phyloP scores from a whole-genome alignment of 2,888 invertebrate genomes.

The Tetrapedia diversipes region DNA sequence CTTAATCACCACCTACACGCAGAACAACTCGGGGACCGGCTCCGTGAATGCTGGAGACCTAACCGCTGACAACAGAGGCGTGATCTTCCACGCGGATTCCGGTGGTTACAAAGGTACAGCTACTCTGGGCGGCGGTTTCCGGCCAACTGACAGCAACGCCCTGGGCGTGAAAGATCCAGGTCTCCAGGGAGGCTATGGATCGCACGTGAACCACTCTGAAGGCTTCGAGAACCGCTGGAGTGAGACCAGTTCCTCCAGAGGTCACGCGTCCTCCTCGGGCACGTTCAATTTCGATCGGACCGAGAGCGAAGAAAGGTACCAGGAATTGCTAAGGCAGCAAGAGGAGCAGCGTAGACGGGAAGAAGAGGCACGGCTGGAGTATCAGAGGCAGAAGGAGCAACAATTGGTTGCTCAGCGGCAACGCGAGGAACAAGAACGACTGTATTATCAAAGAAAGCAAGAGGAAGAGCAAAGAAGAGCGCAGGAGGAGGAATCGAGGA shows the following conservation, averaged over 20 bases:
- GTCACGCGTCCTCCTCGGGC: constrained; percentile 17
- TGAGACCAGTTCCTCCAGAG: constrained; percentile 23
- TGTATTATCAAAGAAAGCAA: constrained; percentile 22
- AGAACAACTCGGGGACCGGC: constrained; percentile 63
- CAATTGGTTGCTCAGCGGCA: constrained; percentile 40
- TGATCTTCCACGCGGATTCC: constrained; percentile 63
- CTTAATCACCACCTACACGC: constrained; percentile 67
- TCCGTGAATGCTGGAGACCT: constrained; percentile 29
- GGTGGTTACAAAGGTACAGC: constrained; percentile 33
- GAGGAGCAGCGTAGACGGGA: constrained; percentile 57
- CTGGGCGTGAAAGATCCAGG: constrained; percentile 33
- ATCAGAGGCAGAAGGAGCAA: constrained; percentile 24
- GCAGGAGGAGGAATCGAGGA: constrained; percentile 40
- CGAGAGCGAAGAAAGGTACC: constrained; percentile 40
- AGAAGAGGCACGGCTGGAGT: constrained; percentile 50
- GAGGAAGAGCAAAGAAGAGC: constrained; percentile 31
- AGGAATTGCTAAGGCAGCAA: constrained; percentile 50
- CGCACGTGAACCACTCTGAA: constrained; percentile 33
- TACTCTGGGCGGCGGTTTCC: constrained; percentile 49
- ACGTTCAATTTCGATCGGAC: neutral
- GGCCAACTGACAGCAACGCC: constrained; percentile 37
- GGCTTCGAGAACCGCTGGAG: constrained; percentile 51
- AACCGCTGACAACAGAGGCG: constrained; percentile 36
- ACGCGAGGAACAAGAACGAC: constrained; percentile 49
- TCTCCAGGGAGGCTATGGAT: constrained; percentile 15